Conservation (phyloP, 2,113 vertebrate species). For the Paramormyrops kingsleyae region DNA sequence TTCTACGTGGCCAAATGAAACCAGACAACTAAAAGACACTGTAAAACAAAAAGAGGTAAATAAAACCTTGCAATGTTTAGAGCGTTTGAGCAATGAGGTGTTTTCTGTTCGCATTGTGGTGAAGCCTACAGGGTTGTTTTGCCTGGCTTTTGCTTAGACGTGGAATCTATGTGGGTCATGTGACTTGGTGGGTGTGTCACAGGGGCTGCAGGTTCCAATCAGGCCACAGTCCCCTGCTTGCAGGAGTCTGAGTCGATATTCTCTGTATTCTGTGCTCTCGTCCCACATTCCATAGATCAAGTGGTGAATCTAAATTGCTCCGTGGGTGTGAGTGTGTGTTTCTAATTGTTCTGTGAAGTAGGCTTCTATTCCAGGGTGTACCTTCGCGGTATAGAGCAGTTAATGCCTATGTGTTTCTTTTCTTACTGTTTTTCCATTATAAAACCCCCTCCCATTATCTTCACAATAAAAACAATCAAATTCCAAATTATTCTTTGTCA, state of each 20-base stretch:
- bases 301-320: neutral
- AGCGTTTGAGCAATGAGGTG: neutral
- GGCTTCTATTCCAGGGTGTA: neutral
- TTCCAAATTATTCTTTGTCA: neutral
- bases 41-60: slow-evolving; percentile 15
- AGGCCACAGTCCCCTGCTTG: neutral
- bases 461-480: neutral
- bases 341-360: neutral
- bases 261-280: neutral
- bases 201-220: neutral
- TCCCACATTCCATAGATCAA: neutral
- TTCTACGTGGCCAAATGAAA: slow-evolving; percentile 9
- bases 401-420: neutral
- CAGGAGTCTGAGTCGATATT: neutral
- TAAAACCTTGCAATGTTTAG: neutral
- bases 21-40: slow-evolving; percentile 5
- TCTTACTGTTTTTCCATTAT: neutral
- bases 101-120: neutral
- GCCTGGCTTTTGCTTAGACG: neutral
- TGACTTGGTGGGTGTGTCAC: neutral
- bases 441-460: neutral
- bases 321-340: neutral
- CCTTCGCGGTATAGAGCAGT: neutral
- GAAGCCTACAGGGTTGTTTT: neutral
- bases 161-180: neutral